phyloP scores from a whole-genome alignment of 2,888 invertebrate species.

The Hyposoter didymator region DNA sequence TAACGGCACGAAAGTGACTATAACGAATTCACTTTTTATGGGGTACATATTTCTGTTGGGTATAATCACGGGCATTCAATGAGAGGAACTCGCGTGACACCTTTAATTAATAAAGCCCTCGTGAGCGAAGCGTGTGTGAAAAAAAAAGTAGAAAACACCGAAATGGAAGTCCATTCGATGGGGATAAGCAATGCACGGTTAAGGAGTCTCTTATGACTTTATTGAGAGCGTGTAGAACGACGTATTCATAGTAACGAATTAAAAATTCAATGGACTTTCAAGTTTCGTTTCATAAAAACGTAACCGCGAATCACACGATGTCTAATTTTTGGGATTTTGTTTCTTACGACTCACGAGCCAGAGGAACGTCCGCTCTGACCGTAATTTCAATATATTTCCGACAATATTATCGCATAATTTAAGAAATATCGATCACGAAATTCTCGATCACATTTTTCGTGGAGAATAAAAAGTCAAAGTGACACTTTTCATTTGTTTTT shows the following conservation, averaged over 20 bases:
- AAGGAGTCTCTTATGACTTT: background rate
- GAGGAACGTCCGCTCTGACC: too few species aligned
- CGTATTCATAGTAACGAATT: background rate
- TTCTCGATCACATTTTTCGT: background rate
- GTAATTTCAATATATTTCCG: background rate
- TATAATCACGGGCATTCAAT: background rate
- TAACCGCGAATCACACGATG: background rate
- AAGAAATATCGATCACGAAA: background rate
- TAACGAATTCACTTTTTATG: background rate
- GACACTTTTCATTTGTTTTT: background rate
- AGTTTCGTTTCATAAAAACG: background rate
- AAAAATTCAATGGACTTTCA: background rate
- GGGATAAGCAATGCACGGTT: background rate
- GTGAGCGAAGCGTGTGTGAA: background rate
- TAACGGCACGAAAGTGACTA: background rate
- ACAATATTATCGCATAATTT: background rate
- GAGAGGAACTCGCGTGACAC: conserved; percentile 29
- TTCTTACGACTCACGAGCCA: too few species aligned
- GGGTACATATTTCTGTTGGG: too few species aligned
- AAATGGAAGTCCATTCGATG: background rate
- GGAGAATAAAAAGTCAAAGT: background rate
- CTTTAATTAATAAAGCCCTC: conserved; percentile 45
- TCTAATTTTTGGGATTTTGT: background rate
- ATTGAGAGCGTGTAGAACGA: background rate
- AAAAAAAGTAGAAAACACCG: background rate